Evolutionary conservation across 2,113 vertebrate genomes (phyloP), one percentile per base, ranked within the genome.

Genomic region (Lonchura striata): DNA sequence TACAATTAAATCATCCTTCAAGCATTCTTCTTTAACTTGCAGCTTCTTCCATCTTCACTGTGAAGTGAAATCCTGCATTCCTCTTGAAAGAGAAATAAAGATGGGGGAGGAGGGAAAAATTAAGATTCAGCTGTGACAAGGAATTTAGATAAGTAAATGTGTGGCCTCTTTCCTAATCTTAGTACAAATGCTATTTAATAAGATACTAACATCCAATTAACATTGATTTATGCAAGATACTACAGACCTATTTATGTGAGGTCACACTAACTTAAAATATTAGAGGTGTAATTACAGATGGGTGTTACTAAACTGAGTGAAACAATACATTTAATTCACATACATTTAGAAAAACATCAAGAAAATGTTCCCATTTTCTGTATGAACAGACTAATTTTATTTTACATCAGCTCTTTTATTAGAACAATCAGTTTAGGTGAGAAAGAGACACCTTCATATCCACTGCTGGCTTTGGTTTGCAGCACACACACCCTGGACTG

Each of bases 191-290:
- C n/a, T 84, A 27, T 75, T 92, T 97, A 92, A 92, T 47, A 93
- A 91, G 61, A 70, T 84, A 82, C 53, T 54, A 80, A 75, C 61
- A 86, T 77, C 94, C 71, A 95, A 83, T 95, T 98, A 97, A 13
- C 59, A 91, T 74, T 30, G 17, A 94, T 95, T 68, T 91, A 65
- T 49, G 70, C 33, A 93, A 66, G 83, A 83, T 90, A 31, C 53
- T 91, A 66, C 70, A 95, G 75, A 76, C 61, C 69, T 63, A 42
- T 89, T 96, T 56, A 28, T 78, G 68, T 94, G 46, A 89, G 46
- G 61, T 70, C 52, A 90, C n/a, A 11, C 47, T 96, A 54, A 85
- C 80, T 95, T 95, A 80, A 93, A 41, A 49, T 33, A 76, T 75
- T 94, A 86, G 90, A 86, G 15, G 22, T 94, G 61, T n/a, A 89